Base-by-base conservation (phyloP, 2,113 vertebrate genomes). In the Chrysemys picta region DNA sequence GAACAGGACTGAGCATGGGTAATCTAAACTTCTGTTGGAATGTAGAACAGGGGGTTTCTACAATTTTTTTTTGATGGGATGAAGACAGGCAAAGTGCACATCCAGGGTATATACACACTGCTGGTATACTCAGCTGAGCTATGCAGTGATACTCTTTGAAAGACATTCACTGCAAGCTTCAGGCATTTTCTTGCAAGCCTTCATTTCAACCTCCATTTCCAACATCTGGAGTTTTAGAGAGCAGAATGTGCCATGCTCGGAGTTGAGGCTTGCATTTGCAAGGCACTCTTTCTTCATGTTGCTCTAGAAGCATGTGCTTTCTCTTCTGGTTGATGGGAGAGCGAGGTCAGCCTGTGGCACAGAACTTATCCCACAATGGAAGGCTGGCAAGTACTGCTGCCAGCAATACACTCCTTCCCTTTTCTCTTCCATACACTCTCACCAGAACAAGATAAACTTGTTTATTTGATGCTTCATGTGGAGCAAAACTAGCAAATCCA, bases 361-460 rank as follows among this genome's bases (percentile, higher is more conserved):
- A 59, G 81, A 86, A 82, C 49, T 84, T 57, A 94, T 93, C 82
- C 89, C 2, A 4, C 76, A 96, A 8, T 65, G 69, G 88, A 84
- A 93, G 82, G 87, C 35, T 84, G 84, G 82, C 72, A 65, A 93
- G 54, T 79, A 76, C 92, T 94, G 84, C 59, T 88, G 90, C 78
- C 76, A 87, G 82, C 83, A 57, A 45, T 38, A 83, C 50, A 42
- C 81, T 95, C 88, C 53, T 31, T 93, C 56, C 29, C 76, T 54
- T 72, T 42, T 54, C 82, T 90, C n/a, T 57, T 91, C 91, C 82
- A 83, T 91, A 84, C 88, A 92, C 92, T 97, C 94, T 96, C 93
- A 93, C 53, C 65, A 96, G 84, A 97, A 98, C 95, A 92, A 96
- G 97, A 96, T 89, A 91, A 96, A 95, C 97, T 91, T 57, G 97